Conservation (phyloP, 2,888 invertebrate genomes). For the Bombylius discolor region DNA sequence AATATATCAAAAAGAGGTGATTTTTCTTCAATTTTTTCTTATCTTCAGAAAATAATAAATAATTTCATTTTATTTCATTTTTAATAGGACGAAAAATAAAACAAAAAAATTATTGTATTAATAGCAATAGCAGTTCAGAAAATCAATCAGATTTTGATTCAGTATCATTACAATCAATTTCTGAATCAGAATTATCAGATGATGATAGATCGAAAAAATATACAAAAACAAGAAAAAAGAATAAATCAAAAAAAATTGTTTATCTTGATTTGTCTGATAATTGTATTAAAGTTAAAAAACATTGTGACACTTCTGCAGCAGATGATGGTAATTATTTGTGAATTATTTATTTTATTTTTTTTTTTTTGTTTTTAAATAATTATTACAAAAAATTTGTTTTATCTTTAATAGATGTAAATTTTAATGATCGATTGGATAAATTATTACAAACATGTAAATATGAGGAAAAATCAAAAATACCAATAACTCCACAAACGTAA, state of each 20-base stretch:
- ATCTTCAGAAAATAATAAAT: no score
- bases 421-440: slow-evolving; percentile 21
- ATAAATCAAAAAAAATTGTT: slow-evolving; percentile 18
- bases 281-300: slow-evolving; percentile 23
- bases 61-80: no score
- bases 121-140: no score
- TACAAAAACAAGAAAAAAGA: neutral
- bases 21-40: no score
- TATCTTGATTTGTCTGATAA: slow-evolving; percentile 29
- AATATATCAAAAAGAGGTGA: no score
- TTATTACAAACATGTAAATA: slow-evolving; percentile 23
- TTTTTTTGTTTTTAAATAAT: no score
- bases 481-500: slow-evolving; percentile 17
- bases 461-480: slow-evolving; percentile 23
- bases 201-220: neutral
- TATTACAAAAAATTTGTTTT: neutral
- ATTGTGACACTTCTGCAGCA: slow-evolving; percentile 17
- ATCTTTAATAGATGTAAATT: slow-evolving; percentile 17
- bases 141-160: no score
- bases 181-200: no score
- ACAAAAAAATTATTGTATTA: no score
- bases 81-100: no score
- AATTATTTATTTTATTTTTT: no score
- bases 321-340: slow-evolving; percentile 18
- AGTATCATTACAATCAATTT: no score